These are phyloP conservation scores for Hemaris fuciformis DNA, from an alignment of 2,888 invertebrate species.

Conservation along the genomic window DNA sequence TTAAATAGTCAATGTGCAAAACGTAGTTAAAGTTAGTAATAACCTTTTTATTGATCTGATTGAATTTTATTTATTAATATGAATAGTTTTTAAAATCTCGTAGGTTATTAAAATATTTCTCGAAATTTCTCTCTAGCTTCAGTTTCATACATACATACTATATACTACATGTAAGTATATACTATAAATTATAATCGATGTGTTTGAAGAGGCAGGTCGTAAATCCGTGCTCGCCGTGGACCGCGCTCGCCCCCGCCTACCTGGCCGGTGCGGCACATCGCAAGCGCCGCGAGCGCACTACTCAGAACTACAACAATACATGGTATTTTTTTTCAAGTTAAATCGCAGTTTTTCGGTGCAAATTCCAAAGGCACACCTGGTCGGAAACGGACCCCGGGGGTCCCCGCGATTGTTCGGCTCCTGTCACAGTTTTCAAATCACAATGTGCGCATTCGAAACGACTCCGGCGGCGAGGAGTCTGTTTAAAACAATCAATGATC, in stretches of 20 bases:
- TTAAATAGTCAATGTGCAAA: no score
- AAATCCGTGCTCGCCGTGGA: constrained; percentile 36
- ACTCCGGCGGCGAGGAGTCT: constrained; percentile 74
- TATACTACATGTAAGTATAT: not conserved
- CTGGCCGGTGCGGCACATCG: constrained; percentile 53
- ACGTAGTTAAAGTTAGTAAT: no score
- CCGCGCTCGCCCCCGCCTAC: constrained; percentile 51
- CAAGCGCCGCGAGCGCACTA: constrained; percentile 54
- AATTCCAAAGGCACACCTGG: constrained; percentile 80
- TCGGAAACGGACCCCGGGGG: constrained; percentile 80
- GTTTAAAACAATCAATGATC: constrained; percentile 80
- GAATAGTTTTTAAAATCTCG: no score
- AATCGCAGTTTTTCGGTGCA: constrained; percentile 75
- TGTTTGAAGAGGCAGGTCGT: constrained; percentile 40
- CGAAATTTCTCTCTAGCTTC: no score
- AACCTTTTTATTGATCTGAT: no score
- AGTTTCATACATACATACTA: no score
- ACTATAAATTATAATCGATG: constrained; percentile 20
- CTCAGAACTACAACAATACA: constrained; percentile 73
- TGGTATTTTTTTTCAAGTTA: constrained; percentile 66
- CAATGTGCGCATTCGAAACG: constrained; percentile 52
- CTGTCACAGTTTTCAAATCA: constrained; percentile 62
- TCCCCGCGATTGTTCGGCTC: constrained; percentile 76
- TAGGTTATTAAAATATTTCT: no score
- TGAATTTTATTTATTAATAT: no score